Conservation (phyloP, 2,797 vertebrate species). For the Aulostomus chinensis region DNA sequence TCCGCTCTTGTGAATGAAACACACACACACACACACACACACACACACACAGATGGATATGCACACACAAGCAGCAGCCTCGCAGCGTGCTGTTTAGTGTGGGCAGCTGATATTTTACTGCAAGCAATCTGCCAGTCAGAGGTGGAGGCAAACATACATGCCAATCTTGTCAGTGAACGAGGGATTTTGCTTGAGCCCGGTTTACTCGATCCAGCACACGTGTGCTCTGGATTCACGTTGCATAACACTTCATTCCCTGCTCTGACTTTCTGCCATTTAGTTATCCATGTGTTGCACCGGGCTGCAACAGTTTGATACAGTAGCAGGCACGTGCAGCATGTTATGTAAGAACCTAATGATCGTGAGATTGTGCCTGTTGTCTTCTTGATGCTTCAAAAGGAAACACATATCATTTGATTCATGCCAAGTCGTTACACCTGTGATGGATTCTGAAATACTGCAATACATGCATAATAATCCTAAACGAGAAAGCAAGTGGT, state of each 20-base stretch:
- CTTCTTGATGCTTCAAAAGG: too few relatives aligned
- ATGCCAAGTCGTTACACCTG: too few relatives aligned
- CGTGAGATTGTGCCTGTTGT: background rate
- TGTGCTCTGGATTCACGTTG: conserved; percentile 25
- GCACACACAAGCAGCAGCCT: background rate
- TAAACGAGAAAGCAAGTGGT: too few relatives aligned
- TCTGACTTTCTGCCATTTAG: conserved; percentile 49
- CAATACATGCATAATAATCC: too few relatives aligned
- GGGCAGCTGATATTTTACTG: conserved; percentile 59
- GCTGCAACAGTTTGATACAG: conserved; percentile 31
- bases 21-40: conserved; percentile 10
- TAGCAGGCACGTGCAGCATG: conserved; percentile 13
- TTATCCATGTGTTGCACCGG: conserved; percentile 35
- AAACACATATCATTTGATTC: too few relatives aligned
- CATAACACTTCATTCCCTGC: conserved; percentile 39
- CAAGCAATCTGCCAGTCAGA: conserved; percentile 45
- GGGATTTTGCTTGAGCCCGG: conserved; percentile 24
- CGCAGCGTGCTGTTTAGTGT: conserved; percentile 24
- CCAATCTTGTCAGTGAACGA: conserved; percentile 21
- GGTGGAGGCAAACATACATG: conserved; percentile 11
- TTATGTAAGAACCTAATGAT: conserved; percentile 32
- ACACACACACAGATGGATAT: too few relatives aligned
- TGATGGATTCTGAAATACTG: too few relatives aligned
- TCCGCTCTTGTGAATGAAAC: conserved; percentile 46
- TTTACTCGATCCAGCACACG: conserved; percentile 27